Evolutionary conservation across 2,113 vertebrate genomes (phyloP).

Genomic region (Dissostichus mawsoni): DNA sequence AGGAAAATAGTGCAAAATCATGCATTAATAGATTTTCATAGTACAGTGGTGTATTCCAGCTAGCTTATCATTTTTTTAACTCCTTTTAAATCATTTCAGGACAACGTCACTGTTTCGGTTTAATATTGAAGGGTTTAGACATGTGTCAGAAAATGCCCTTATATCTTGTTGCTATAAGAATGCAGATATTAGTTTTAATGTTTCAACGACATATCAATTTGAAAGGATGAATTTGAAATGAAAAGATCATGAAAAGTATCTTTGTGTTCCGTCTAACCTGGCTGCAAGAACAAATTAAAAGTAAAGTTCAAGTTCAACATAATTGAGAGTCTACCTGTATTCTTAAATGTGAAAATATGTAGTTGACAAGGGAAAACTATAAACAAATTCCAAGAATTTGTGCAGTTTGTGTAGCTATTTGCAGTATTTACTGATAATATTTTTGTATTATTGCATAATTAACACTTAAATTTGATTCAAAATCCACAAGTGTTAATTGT

Average conservation of each 20-base stretch:
- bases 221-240: neutral
- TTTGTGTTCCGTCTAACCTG: no score
- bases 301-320: neutral
- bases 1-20: neutral
- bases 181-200: neutral
- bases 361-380: neutral
- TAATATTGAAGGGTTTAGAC: neutral
- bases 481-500: slow-evolving; percentile 3
- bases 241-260: neutral
- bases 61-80: neutral
- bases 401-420: neutral
- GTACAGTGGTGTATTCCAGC: neutral
- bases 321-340: neutral
- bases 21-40: neutral
- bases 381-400: neutral
- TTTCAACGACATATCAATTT: neutral
- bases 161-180: neutral
- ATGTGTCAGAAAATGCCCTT: neutral
- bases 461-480: neutral
- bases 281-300: no score
- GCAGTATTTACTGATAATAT: neutral
- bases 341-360: neutral
- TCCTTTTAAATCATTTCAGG: no score
- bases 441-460: neutral
- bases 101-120: neutral